Conservation (phyloP, 1,140 invertebrate species). For the Subanguina moxae region DNA sequence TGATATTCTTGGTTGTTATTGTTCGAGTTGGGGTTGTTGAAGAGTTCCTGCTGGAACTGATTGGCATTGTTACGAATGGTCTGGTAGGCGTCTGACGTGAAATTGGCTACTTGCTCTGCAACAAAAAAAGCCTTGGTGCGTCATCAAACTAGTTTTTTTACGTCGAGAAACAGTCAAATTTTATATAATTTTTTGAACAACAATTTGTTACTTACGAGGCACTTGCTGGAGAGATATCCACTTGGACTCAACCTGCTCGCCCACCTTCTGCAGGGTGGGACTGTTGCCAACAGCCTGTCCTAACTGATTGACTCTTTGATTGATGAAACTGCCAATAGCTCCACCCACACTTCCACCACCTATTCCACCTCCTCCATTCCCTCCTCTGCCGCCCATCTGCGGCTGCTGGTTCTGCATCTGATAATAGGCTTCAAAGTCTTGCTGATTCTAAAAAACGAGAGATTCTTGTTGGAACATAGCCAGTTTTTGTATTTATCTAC, state of each 20-base stretch:
- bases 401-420: conserved; percentile 26
- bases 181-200: no score
- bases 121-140: background rate
- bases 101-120: conserved; percentile 2
- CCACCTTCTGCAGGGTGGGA: conserved; percentile 20
- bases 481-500: conserved; percentile 13
- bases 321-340: conserved; percentile 19
- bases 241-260: conserved; percentile 22
- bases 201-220: conserved; percentile 10
- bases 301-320: conserved; percentile 20
- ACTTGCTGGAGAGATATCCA: conserved; percentile 36
- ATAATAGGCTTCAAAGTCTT: conserved; percentile 39
- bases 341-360: conserved; percentile 2
- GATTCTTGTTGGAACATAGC: no score
- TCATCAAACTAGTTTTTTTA: no score
- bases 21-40: background rate
- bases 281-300: conserved; percentile 26
- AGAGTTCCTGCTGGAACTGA: background rate
- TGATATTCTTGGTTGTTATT: no score
- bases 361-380: background rate
- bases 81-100: conserved; percentile 1
- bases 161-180: no score
- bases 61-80: background rate
- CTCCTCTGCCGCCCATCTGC: background rate
- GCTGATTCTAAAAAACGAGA: conserved; percentile 41